Base-by-base conservation (phyloP, 2,888 invertebrate genomes). In the Carpatolechia fugitivella region DNA sequence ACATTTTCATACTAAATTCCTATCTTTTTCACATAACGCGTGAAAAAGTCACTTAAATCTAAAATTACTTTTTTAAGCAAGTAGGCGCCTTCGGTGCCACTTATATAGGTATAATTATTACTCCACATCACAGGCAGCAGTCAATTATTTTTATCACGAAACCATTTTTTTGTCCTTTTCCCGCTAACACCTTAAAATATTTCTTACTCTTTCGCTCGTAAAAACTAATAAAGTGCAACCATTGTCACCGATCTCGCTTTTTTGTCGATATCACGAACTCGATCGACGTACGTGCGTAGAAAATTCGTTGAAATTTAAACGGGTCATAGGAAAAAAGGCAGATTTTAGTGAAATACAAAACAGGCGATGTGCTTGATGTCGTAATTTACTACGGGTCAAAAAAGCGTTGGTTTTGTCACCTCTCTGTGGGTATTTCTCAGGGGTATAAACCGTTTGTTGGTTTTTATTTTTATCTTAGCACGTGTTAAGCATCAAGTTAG, bases 251-350 rank as follows among this genome's bases (percentile, higher is more conserved):
- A 69, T 68, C 64, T 67, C 67, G 70, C 65, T 72, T 77, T 78
- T 79, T 80, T 76, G 65, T 69, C 66, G 52, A 56, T 38, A 54
- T 77, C 80, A 81, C 80, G 80, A 80, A 69, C 63, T 77, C 72
- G 65, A 75, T 76, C 74, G 31, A 68, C 65, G 80, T 80, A 82
- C 82, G 82, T 82, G 82, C 82, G 80, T 82, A 67, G 58, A 78
- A 66, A 81, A 77, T 78, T 58, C 65, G 62, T 60, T 56, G 58
- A 38, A 46, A 29, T 57, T 46, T 58, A 60, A 66, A 44, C 44
- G 24, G 44, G 44, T n/a, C 24, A 29, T 29, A 29, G 44, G 20
- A 20, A 44, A 44, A 44, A 44, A 44, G 4, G 6, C 8, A 6
- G 13, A 13, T n/a, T 29, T 33, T 33, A 33, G 10, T 24, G 24